Percentiles rank a stretch among this genome's conserved stretches.
phyloP scores from a whole-genome alignment of 2,113 vertebrate genomes.

The Menidia beryllina region DNA sequence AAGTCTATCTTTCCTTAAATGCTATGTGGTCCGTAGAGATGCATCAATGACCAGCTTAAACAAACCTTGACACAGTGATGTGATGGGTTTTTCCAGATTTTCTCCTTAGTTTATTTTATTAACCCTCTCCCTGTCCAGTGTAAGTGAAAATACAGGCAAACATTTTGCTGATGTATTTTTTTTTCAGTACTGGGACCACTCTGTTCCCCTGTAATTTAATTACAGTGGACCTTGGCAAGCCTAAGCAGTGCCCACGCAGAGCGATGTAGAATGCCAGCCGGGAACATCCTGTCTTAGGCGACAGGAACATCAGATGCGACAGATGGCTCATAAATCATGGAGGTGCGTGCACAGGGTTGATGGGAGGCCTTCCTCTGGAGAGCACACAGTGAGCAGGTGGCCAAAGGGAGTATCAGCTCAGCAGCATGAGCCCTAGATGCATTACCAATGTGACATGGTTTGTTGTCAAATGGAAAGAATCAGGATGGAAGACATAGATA shows the following conservation, averaged over 20 bases:
- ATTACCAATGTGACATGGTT: constrained; percentile 38
- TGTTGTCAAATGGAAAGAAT: constrained; percentile 41
- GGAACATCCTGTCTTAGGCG: constrained; percentile 81
- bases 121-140: background rate
- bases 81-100: background rate
- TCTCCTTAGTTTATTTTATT: background rate
- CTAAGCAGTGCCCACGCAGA: constrained; percentile 72
- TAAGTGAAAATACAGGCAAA: background rate
- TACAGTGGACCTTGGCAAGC: constrained; percentile 80
- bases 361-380: constrained; percentile 76
- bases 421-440: constrained; percentile 52
- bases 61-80: too few relatives aligned
- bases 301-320: constrained; percentile 82
- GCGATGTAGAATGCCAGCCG: constrained; percentile 73
- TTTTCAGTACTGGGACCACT: constrained; percentile 49
- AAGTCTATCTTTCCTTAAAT: constrained; percentile 35
- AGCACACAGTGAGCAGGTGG: constrained; percentile 67
- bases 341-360: constrained; percentile 68
- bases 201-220: constrained; percentile 83
- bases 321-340: constrained; percentile 87
- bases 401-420: constrained; percentile 57
- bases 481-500: constrained; percentile 14
- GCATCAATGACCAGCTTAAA: background rate
- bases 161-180: constrained; percentile 4
- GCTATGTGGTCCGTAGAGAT: constrained; percentile 54